These are phyloP conservation scores for Callinectes sapidus DNA, from an alignment of 2,888 invertebrate genomes.

Conservation along the genomic window DNA sequence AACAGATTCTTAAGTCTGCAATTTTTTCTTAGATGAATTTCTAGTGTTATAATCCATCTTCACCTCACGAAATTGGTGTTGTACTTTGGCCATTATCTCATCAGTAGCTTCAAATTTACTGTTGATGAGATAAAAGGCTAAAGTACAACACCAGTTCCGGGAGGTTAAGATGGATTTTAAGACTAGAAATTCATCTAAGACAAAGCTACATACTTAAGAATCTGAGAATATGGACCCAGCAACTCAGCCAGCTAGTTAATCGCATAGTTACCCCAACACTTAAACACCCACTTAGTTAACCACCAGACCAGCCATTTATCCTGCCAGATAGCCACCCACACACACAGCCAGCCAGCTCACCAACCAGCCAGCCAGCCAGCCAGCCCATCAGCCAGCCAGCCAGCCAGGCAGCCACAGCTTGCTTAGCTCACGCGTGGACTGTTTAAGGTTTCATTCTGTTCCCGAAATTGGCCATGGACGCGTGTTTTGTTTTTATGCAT, in stretches of 20 bases:
- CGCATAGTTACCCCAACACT: not conserved
- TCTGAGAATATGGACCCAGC: too few species aligned
- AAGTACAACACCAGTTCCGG: too few species aligned
- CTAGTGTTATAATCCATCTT: too few species aligned
- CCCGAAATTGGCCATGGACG: not conserved
- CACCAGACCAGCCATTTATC: not conserved
- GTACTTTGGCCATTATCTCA: too few species aligned
- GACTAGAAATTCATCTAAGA: too few species aligned
- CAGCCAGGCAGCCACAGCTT: not conserved
- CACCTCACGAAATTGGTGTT: too few species aligned
- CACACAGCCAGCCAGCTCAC: not conserved
- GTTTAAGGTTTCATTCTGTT: not conserved
- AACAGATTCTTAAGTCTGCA: too few species aligned
- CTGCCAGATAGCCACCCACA: not conserved
- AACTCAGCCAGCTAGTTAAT: not conserved
- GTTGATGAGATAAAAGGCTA: too few species aligned
- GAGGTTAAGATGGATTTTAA: too few species aligned
- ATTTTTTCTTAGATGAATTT: too few species aligned
- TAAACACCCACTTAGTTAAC: not conserved
- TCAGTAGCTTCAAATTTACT: too few species aligned
- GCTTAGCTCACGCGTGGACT: not conserved
- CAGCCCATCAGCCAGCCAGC: conserved; percentile 9
- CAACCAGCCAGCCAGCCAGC: not conserved
- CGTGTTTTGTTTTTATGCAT: not conserved
- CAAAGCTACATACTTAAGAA: too few species aligned